A percentile compares a stretch with the other conserved stretches of the same genome.
Evolutionary conservation across 1,140 invertebrate genomes (phyloP).

Genomic region (Drosophila kurseongensis): DNA sequence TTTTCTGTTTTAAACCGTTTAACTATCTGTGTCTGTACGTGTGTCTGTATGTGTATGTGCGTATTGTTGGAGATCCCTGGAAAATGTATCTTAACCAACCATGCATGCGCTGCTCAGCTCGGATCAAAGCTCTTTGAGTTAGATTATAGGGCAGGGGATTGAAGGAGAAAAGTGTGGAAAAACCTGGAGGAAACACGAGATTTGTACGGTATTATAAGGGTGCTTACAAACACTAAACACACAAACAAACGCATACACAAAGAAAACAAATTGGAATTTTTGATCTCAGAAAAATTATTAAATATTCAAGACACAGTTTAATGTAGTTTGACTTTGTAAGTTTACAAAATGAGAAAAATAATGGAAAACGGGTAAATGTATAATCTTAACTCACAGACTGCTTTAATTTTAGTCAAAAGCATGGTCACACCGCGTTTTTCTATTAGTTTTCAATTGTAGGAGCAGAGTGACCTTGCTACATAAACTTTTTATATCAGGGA

Average conservation of each 20-base stretch:
- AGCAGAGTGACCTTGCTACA: not conserved
- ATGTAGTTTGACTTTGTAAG: too few species aligned
- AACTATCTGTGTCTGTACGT: constrained; percentile 36
- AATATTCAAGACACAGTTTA: too few species aligned
- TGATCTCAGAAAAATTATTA: too few species aligned
- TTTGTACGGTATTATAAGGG: constrained; percentile 27
- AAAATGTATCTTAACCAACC: constrained; percentile 40
- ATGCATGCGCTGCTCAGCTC: constrained; percentile 45
- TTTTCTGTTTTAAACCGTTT: constrained; percentile 7
- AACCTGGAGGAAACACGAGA: constrained; percentile 11
- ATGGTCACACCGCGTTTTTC: too few species aligned
- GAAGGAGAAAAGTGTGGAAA: not conserved
- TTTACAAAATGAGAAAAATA: too few species aligned
- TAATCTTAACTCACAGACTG: too few species aligned
- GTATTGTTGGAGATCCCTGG: constrained; percentile 43
- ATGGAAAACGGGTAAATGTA: too few species aligned
- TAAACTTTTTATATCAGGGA: too few species aligned
- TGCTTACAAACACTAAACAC: constrained; percentile 54
- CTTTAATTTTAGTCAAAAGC: too few species aligned
- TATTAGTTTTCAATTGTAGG: not conserved
- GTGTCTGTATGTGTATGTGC: constrained; percentile 45
- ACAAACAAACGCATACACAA: constrained; percentile 6
- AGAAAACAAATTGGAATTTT: not conserved
- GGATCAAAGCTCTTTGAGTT: constrained; percentile 38
- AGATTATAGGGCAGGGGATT: constrained; percentile 5